Conservation (phyloP, 2,113 vertebrate genomes). For the Sapajus apella region DNA sequence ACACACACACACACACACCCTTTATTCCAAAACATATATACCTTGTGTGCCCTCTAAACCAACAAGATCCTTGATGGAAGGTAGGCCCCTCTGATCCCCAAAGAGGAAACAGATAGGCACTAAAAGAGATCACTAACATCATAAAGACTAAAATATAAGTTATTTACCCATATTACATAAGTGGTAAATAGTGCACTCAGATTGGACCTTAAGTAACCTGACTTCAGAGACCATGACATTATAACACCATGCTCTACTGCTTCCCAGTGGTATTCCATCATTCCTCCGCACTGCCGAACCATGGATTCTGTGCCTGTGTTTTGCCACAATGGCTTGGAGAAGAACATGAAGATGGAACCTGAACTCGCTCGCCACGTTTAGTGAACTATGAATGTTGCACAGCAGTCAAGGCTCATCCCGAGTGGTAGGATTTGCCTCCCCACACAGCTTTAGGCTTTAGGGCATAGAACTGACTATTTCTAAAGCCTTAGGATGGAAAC, state of each 20-base stretch:
- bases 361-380: not conserved
- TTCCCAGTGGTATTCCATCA: not conserved
- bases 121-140: not conserved
- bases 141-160: not conserved
- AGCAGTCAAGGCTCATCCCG: not conserved
- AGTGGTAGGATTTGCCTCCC: not conserved
- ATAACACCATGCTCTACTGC: not conserved
- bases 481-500: not conserved
- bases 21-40: not conserved
- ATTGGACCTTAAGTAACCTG: not conserved
- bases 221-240: not conserved
- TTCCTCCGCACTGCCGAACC: not conserved
- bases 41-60: not conserved
- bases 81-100: not conserved
- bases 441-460: not conserved
- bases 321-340: not conserved
- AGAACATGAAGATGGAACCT: not conserved
- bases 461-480: not conserved
- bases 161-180: not conserved
- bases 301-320: not conserved
- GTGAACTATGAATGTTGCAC: accelerated
- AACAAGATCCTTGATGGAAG: not conserved
- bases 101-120: not conserved
- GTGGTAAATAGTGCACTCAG: not conserved
- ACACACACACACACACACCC: not conserved